Percentiles rank a stretch among this genome's conserved stretches.
Evolutionary conservation across 2,797 vertebrate genomes (phyloP).

Genomic region (Aselliscus stoliczkanus): DNA sequence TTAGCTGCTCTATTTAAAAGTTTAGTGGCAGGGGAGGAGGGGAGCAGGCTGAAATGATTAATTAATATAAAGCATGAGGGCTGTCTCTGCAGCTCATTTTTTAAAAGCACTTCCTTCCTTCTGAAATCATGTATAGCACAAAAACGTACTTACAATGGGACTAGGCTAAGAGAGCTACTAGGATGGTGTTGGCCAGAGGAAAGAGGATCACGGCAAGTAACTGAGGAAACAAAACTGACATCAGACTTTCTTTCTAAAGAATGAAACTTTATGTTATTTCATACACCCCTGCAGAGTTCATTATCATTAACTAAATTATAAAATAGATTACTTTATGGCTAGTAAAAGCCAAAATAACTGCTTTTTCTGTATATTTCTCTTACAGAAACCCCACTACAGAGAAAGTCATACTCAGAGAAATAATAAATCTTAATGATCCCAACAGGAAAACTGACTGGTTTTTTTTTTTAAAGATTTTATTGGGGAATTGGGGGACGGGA

Average conservation of each 20-base stretch:
- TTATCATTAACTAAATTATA: conserved; percentile 53
- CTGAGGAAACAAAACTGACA: neutral
- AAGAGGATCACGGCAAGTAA: neutral
- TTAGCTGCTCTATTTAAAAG: conserved; percentile 44
- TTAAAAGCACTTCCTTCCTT: neutral
- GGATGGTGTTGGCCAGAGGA: neutral
- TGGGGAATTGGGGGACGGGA: too few species aligned
- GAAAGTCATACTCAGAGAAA: conserved; percentile 47
- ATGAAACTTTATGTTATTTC: neutral
- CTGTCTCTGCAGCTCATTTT: neutral
- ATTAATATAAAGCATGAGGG: conserved; percentile 24
- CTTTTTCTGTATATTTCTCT: conserved; percentile 11
- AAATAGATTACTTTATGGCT: neutral
- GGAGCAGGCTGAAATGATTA: conserved; percentile 20
- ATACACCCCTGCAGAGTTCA: neutral
- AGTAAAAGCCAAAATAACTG: conserved; percentile 37
- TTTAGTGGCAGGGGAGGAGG: neutral
- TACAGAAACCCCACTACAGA: neutral
- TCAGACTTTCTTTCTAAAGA: conserved; percentile 9
- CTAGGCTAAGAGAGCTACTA: neutral
- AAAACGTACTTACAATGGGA: neutral
- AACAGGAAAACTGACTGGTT: conserved; percentile 43
- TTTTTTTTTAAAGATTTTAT: too few species aligned
- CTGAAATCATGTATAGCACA: neutral
- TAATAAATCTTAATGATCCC: conserved; percentile 60